Percentiles rank a stretch among this genome's conserved stretches.
Conservation (phyloP, 2,888 invertebrate genomes). For the Caenorhabditis macrosperma region DNA sequence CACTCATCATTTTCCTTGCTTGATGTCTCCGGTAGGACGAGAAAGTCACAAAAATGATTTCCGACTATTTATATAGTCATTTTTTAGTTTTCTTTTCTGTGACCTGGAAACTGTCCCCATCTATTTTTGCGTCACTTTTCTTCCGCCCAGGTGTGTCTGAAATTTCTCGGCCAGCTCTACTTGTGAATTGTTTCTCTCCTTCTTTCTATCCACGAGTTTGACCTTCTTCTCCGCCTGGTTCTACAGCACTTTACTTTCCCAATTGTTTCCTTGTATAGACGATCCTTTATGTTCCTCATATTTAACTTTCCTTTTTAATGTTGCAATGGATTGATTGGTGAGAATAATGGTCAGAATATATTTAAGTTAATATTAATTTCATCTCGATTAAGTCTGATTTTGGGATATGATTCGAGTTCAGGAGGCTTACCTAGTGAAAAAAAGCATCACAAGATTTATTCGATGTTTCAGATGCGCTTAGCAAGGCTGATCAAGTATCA, state of each 20-base stretch:
- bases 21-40: neutral
- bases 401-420: conserved; percentile 33
- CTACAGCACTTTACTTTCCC: conserved; percentile 1
- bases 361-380: conserved; percentile 38
- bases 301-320: neutral
- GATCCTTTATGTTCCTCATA: conserved; percentile 6
- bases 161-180: conserved; percentile 36
- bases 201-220: conserved; percentile 33
- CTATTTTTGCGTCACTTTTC: neutral
- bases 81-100: neutral
- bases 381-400: neutral
- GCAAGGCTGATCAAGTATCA: neutral
- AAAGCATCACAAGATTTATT: neutral
- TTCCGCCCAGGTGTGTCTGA: neutral
- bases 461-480: conserved; percentile 14
- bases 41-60: neutral
- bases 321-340: conserved; percentile 17
- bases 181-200: conserved; percentile 22
- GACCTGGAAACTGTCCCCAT: neutral
- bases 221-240: conserved; percentile 16
- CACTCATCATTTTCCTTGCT: neutral
- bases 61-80: too few species aligned
- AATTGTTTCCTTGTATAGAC: conserved; percentile 45
- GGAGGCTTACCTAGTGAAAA: conserved; percentile 3
- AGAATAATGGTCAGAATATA: conserved; percentile 29